Evolutionary conservation across 2,113 vertebrate genomes (phyloP).

Genomic region (Spermophilus dauricus): DNA sequence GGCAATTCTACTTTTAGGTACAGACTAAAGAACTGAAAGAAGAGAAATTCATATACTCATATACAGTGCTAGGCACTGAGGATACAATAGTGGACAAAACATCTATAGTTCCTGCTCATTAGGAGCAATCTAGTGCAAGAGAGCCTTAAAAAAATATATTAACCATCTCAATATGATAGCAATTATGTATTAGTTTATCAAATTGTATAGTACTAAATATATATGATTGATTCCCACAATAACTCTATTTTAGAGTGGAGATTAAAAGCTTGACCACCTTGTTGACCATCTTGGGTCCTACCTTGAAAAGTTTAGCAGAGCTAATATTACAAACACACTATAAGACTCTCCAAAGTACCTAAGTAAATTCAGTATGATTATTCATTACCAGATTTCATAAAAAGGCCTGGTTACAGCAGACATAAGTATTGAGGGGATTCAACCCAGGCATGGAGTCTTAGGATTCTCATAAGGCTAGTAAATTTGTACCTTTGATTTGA

Average conservation of each 20-base stretch:
- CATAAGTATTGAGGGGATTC: background rate
- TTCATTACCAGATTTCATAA: background rate
- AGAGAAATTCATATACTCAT: background rate
- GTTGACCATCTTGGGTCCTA: background rate
- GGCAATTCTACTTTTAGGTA: background rate
- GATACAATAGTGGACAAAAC: background rate
- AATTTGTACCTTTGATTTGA: conserved; percentile 12
- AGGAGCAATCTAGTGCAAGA: background rate
- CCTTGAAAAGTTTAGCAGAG: background rate
- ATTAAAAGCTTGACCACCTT: background rate
- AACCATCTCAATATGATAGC: background rate
- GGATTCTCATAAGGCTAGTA: background rate
- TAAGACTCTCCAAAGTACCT: background rate
- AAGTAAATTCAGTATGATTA: conserved; percentile 24
- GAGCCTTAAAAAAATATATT: background rate
- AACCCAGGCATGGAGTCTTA: background rate
- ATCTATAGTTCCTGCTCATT: background rate
- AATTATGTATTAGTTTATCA: conserved; percentile 12
- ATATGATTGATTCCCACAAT: background rate
- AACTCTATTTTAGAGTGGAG: background rate
- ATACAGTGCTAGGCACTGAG: background rate
- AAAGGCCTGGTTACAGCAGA: background rate
- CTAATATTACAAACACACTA: background rate
- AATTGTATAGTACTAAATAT: background rate
- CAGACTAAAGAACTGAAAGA: background rate